These are phyloP conservation scores for Drosophila ohnishii DNA, from an alignment of 1,140 invertebrate species.

Conservation along the genomic window DNA sequence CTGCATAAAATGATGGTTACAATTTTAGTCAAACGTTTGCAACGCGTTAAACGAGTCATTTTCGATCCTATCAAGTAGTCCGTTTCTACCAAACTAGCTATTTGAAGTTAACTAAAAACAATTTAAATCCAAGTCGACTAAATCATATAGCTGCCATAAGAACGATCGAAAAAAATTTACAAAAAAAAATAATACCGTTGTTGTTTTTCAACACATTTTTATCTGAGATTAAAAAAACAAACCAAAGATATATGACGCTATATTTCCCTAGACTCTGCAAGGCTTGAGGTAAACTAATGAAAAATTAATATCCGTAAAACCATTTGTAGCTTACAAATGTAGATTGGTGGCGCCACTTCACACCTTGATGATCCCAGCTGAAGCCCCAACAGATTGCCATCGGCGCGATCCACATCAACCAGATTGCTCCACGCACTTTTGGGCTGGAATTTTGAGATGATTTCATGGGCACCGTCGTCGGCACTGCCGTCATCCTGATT, in stretches of 20 bases:
- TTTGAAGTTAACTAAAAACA: no score
- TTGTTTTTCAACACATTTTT: no score
- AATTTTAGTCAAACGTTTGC: no score
- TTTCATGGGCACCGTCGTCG: conserved; percentile 12
- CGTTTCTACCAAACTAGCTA: no score
- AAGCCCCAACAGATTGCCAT: conserved; percentile 37
- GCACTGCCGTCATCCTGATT: conserved; percentile 21
- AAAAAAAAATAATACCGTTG: no score
- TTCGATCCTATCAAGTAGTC: no score
- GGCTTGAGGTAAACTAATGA: not conserved
- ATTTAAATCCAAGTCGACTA: no score
- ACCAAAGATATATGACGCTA: not conserved
- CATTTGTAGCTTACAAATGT: conserved; percentile 6
- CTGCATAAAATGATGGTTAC: no score
- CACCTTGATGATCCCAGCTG: conserved; percentile 6
- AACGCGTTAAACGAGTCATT: no score
- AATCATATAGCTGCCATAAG: no score
- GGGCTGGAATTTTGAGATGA: conserved; percentile 29
- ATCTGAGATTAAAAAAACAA: no score
- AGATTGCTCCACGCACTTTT: conserved; percentile 26
- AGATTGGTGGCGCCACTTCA: conserved; percentile 2
- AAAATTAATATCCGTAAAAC: not conserved
- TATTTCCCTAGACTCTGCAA: not conserved
- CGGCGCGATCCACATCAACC: conserved; percentile 25
- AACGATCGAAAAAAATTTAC: no score